Base-by-base conservation (phyloP, 2,113 vertebrate genomes). In the Sardina pilchardus region DNA sequence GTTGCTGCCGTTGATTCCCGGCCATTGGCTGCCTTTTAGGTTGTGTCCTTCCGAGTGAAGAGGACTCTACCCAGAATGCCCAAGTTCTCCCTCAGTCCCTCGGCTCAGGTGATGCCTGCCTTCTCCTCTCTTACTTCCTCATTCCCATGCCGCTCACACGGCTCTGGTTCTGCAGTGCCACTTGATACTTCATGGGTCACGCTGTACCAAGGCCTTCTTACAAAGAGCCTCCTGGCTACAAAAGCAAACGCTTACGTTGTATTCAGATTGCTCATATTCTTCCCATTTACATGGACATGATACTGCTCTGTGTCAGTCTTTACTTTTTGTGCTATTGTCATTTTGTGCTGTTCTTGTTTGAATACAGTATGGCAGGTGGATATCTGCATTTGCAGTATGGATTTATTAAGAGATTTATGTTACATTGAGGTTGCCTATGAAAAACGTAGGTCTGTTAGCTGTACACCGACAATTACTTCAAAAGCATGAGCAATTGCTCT, bases 21-120 rank as follows among this genome's bases (percentile, higher is more conserved):
- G 19, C 21, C 7, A 6, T 21, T 24, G 19, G 53, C 6, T 71
- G 26, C 30, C 63, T 26, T 26, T 85, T 84, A 95, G 94, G 90
- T 94, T 4, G 88, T 92, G 30, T 95, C 94, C 0, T 95, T 94
- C 89, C 82, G 90, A 89, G 83, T 95, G 85, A 95, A 91, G 87
- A 92, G 75, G 87, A 94, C 92, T 7, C 89, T 93, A 85, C 90
- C 92, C 59, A 90, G 39, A 87, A 82, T 83, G 2, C 84, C 91
- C 1, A 89, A 87, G n/a, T 0, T 82, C 1, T 67, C 7, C 2
- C 4, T 42, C 26, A 63, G 39, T 59, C 24, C 63, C 0, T 0
- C 85, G 1, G 86, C 85, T 7, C 85, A 92, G 93, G 94, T 94
- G 67, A 1, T 47, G 17, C 42, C n/a, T 19, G 21, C 19, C 21